phyloP scores from a whole-genome alignment of 2,888 invertebrate species.

The Parapristionchus giblindavisi region DNA sequence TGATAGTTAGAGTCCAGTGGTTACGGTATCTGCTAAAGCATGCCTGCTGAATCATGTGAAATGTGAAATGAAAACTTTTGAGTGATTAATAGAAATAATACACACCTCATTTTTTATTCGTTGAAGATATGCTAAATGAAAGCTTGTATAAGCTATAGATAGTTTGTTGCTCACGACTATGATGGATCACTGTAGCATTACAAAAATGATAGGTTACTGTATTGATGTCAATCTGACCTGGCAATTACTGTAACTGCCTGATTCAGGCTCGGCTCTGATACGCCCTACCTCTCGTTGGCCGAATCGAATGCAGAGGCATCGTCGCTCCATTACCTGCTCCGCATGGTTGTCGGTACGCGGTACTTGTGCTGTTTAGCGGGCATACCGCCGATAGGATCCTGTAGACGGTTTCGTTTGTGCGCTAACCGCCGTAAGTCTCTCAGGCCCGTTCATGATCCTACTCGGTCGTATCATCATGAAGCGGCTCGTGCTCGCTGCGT shows the following conservation, averaged over 20 bases:
- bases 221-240: not conserved
- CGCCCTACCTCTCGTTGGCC: conserved; percentile 37
- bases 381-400: not conserved
- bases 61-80: too few relatives aligned
- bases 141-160: too few relatives aligned
- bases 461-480: conserved; percentile 43
- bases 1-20: too few relatives aligned
- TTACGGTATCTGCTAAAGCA: too few relatives aligned
- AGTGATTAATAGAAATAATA: too few relatives aligned
- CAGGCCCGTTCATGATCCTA: conserved; percentile 40
- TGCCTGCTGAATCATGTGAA: too few relatives aligned
- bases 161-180: too few relatives aligned
- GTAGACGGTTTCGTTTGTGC: not conserved
- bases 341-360: conserved; percentile 42
- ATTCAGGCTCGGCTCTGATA: conserved; percentile 32
- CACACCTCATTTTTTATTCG: too few relatives aligned
- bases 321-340: conserved; percentile 21
- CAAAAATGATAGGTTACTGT: not conserved
- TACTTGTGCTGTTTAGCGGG: conserved; percentile 1
- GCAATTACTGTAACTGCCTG: not conserved
- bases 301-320: conserved; percentile 40
- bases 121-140: too few relatives aligned
- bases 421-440: conserved; percentile 4
- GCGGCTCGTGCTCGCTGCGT: conserved; percentile 34
- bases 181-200: not conserved